phyloP scores from a whole-genome alignment of 2,888 invertebrate species.

The Xestobium rufovillosum region DNA sequence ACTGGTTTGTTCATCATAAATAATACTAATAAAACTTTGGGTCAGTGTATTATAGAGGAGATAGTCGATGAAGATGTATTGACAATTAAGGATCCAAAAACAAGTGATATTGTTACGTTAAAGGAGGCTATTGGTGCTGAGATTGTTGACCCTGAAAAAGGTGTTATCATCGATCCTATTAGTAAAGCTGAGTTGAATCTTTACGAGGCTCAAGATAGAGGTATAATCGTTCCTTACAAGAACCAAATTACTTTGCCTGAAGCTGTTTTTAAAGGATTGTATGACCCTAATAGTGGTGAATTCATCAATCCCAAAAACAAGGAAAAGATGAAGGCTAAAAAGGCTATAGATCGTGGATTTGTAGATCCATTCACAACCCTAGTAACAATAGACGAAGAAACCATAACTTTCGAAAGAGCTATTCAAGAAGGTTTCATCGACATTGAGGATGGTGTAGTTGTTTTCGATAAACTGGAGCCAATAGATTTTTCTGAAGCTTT shows the following conservation, averaged over 20 bases:
- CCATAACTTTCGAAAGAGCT: slow-evolving; percentile 77
- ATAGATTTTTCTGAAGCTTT: slow-evolving; percentile 80
- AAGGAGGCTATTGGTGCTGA: slow-evolving; percentile 70
- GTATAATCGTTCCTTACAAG: slow-evolving; percentile 73
- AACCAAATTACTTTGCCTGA: slow-evolving; percentile 78
- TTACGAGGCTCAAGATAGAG: slow-evolving; percentile 76
- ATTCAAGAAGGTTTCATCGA: slow-evolving; percentile 71
- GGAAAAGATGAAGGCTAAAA: slow-evolving; percentile 71
- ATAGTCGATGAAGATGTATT: slow-evolving; percentile 70
- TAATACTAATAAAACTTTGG: slow-evolving; percentile 60
- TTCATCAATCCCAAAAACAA: slow-evolving; percentile 74
- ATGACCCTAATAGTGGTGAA: slow-evolving; percentile 76
- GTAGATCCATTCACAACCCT: slow-evolving; percentile 81
- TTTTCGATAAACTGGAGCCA: slow-evolving; percentile 49
- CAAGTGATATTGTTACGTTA: slow-evolving; percentile 72
- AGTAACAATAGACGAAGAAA: slow-evolving; percentile 72
- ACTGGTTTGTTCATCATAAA: slow-evolving; percentile 67
- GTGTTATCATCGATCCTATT: slow-evolving; percentile 69
- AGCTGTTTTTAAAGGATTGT: slow-evolving; percentile 86
- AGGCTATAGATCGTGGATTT: slow-evolving; percentile 76
- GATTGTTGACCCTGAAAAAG: slow-evolving; percentile 70
- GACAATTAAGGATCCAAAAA: slow-evolving; percentile 71
- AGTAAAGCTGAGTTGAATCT: slow-evolving; percentile 68
- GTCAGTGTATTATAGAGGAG: slow-evolving; percentile 65
- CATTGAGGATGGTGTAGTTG: slow-evolving; percentile 63